phyloP scores from a whole-genome alignment of 2,113 vertebrate species.

The Sarotherodon lohbergeri region DNA sequence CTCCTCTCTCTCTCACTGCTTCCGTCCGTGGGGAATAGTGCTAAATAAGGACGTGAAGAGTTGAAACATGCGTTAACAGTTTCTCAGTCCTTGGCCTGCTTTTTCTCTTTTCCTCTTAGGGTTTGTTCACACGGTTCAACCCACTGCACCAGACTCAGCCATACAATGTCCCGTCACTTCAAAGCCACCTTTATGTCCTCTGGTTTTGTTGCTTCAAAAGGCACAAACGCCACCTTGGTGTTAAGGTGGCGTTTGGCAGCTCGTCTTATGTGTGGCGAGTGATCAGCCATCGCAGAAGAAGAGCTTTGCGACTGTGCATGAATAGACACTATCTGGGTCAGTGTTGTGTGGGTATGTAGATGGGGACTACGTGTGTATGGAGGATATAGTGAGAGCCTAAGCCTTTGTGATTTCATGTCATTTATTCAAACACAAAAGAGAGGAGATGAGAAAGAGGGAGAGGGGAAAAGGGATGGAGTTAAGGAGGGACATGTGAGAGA shows the following conservation, averaged over 20 bases:
- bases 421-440: conserved; percentile 53
- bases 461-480: conserved; percentile 30
- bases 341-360: conserved; percentile 42
- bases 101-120: conserved; percentile 25
- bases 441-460: conserved; percentile 21
- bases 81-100: conserved; percentile 60
- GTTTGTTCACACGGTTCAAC: conserved; percentile 33
- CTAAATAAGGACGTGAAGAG: conserved; percentile 54
- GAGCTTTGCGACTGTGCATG: conserved; percentile 8
- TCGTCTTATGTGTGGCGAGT: background rate
- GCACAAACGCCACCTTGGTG: background rate
- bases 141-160: conserved; percentile 29
- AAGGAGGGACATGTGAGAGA: conserved; percentile 12
- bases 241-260: conserved; percentile 14
- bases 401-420: conserved; percentile 57
- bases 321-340: conserved; percentile 64
- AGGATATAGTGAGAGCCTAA: conserved; percentile 31
- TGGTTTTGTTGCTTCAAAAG: background rate
- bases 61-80: conserved; percentile 57
- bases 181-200: background rate
- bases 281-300: background rate
- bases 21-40: conserved; percentile 35
- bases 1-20: conserved; percentile 11
- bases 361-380: conserved; percentile 12
- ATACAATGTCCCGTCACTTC: background rate